Conservation (phyloP, 2,888 invertebrate genomes). For the Xanthia icteritia region DNA sequence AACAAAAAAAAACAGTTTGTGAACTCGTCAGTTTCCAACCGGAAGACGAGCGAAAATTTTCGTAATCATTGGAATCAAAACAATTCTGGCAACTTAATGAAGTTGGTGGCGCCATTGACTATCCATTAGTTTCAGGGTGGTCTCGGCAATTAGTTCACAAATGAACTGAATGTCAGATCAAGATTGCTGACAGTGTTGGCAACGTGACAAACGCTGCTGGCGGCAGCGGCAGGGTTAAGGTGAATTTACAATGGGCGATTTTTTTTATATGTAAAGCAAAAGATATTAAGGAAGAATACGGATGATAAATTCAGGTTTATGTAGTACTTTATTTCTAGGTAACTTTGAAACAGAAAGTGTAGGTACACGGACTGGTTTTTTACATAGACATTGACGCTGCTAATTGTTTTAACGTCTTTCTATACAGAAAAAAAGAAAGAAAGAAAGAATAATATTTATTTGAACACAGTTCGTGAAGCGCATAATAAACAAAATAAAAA, state of each 20-base stretch:
- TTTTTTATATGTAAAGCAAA: background rate
- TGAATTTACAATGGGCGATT: conserved; percentile 40
- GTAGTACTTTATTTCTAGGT: no score
- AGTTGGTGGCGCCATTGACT: conserved; percentile 81
- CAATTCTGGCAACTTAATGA: conserved; percentile 40
- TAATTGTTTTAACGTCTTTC: background rate
- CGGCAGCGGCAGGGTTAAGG: conserved; percentile 51
- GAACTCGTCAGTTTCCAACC: conserved; percentile 1
- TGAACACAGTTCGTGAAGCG: no score
- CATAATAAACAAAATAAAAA: no score
- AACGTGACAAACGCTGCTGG: conserved; percentile 78
- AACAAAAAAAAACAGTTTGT: background rate
- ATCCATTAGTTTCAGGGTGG: conserved; percentile 86
- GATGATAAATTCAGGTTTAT: background rate
- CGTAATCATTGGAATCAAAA: conserved; percentile 28
- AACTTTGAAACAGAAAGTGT: background rate
- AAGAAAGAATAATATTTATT: no score
- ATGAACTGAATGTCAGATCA: conserved; percentile 87
- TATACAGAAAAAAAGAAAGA: no score
- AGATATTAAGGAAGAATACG: background rate
- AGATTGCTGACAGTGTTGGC: conserved; percentile 79
- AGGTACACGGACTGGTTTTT: no score
- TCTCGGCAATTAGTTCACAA: conserved; percentile 87
- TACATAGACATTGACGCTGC: background rate
- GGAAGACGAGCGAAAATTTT: background rate